Evolutionary conservation across 2,797 vertebrate genomes (phyloP), one percentile per base, ranked within the genome.

Genomic region (Karalla daura): DNA sequence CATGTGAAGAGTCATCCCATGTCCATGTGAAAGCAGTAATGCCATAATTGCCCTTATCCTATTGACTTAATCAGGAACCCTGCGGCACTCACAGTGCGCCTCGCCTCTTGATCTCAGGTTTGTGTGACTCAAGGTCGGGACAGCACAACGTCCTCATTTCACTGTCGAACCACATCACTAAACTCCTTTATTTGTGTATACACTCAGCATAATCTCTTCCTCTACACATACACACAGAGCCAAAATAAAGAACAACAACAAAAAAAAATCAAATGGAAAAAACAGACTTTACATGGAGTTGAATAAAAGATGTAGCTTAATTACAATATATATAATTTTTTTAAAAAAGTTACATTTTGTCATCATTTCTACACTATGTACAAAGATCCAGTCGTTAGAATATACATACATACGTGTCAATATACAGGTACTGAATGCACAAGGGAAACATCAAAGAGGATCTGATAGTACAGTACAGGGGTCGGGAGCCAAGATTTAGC

Each of bases 281-380:
- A 85, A 73, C 70, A 70, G 51, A 60, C 55, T 86, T 81, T 83
- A 85, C 80, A 86, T 70, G 28, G 54, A 80, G 76, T 85, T 61
- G 70, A 82, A 86, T 80, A 80, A 81, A 88, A 68, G 45, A 77
- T 85, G 83, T 78, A 75, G 20, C 80, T 88, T 78, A 81, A 82
- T 83, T 86, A 86, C 74, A 87, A 70, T 80, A 65, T 86, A 10
- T n/a, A n/a, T n/a, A n/a, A 70, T 83, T 77, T 55, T 80, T 78
- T 58, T 24, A 84, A 91, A 91, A 91, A 90, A 86, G 64, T 67
- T 51, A 37, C 46, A 55, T 63, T 59, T 49, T 74, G 40, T 75
- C 55, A 23, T 66, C 3, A 41, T 92, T 88, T 88, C 93, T 94
- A 94, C 69, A 87, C 91, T 91, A 91, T 94, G 88, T 94, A 93